Conservation (phyloP, 2,797 vertebrate genomes). For the Molossus molossus region DNA sequence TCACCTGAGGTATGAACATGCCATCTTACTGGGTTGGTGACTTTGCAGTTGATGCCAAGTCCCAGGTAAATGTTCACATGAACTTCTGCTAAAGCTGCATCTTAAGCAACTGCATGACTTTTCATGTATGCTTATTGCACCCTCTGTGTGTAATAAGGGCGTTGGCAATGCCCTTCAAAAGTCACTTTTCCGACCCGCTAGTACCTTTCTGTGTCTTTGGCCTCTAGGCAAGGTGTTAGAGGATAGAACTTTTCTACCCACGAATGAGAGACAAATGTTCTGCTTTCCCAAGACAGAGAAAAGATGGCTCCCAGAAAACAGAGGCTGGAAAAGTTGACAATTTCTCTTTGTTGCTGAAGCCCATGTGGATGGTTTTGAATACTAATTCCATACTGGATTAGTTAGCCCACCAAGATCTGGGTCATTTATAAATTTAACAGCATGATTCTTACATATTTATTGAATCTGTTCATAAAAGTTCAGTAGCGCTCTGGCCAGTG, state of each 20-base stretch:
- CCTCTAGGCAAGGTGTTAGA: no score
- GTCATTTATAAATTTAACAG: conserved; percentile 1
- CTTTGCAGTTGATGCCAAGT: not conserved
- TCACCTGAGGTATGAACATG: no score
- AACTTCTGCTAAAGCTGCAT: not conserved
- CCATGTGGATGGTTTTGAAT: not conserved
- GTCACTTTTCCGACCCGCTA: no score
- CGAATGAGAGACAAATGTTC: no score
- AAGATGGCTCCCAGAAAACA: no score
- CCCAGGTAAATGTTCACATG: not conserved
- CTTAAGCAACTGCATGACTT: not conserved
- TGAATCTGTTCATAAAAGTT: conserved; percentile 41
- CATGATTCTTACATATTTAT: not conserved
- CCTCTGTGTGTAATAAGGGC: not conserved
- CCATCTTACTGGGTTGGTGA: not conserved
- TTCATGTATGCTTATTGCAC: not conserved
- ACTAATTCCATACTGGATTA: not conserved
- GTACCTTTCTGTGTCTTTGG: no score
- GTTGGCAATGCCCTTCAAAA: no score
- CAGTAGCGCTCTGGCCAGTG: not conserved
- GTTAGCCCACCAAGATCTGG: not conserved
- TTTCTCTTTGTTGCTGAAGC: conserved; percentile 44
- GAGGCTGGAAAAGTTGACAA: no score
- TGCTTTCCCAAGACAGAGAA: no score
- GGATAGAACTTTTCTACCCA: no score